A percentile compares a stretch with the other conserved stretches of the same genome.
Conservation (phyloP, 2,797 vertebrate genomes). For the Argyrosomus regius region DNA sequence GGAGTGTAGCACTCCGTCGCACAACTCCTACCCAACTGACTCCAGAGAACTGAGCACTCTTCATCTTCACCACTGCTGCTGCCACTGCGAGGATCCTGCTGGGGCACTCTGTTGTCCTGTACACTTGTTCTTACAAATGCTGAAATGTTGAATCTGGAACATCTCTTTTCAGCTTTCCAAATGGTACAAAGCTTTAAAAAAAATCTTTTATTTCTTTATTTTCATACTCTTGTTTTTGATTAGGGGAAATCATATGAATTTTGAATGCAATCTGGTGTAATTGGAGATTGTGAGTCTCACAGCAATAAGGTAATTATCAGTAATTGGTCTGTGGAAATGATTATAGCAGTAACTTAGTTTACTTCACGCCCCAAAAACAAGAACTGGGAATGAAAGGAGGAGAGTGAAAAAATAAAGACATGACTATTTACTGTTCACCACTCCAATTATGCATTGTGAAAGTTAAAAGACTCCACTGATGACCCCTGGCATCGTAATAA, state of each 20-base stretch:
- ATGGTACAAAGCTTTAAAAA: slow-evolving; percentile 20
- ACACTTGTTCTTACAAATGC: slow-evolving; percentile 7
- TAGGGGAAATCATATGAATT: slow-evolving; percentile 31
- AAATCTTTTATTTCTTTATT: background rate
- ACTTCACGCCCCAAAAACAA: slow-evolving; percentile 49
- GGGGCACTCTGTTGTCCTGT: slow-evolving; percentile 18
- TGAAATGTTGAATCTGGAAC: background rate
- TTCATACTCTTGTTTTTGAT: slow-evolving; percentile 45
- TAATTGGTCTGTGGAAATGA: slow-evolving; percentile 79
- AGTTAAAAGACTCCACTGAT: slow-evolving; percentile 83
- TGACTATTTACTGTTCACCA: slow-evolving; percentile 66
- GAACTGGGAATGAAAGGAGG: slow-evolving; percentile 45
- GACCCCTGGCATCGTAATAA: slow-evolving; percentile 81
- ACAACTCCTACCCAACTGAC: slow-evolving; percentile 76
- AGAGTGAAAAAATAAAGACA: slow-evolving; percentile 53
- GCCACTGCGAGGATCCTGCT: slow-evolving; percentile 30
- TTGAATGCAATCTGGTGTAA: slow-evolving; percentile 52
- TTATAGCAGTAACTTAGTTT: slow-evolving; percentile 75
- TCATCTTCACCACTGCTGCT: slow-evolving; percentile 55
- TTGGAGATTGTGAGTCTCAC: slow-evolving; percentile 59
- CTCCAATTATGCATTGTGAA: slow-evolving; percentile 72
- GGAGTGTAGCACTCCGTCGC: slow-evolving; percentile 68
- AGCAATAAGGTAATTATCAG: slow-evolving; percentile 73
- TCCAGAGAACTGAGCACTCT: slow-evolving; percentile 70
- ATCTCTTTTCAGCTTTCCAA: slow-evolving; percentile 11